Evolutionary conservation across 2,797 vertebrate species (phyloP).

Genomic region (Pseudomugil tenellus): DNA sequence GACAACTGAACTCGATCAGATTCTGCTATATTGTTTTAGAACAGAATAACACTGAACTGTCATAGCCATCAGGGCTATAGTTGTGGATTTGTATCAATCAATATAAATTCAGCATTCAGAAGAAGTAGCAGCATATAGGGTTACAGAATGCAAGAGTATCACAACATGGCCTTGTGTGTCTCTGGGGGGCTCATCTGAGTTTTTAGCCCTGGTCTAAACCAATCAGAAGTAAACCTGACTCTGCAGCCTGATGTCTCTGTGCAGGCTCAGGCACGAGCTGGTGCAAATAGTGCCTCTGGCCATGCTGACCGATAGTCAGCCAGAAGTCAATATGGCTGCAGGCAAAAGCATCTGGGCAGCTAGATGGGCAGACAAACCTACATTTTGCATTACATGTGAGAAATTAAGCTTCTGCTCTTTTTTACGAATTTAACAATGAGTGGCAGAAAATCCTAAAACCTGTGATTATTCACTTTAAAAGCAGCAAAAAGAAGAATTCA

Average conservation of each 20-base stretch:
- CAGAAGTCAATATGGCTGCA: conserved; percentile 74
- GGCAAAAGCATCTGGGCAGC: conserved; percentile 69
- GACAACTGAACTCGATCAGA: not conserved
- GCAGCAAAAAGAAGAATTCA: conserved; percentile 14
- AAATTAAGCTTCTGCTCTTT: conserved; percentile 45
- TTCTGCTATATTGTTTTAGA: conserved; percentile 3
- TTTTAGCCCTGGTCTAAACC: conserved; percentile 55
- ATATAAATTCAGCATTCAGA: conserved; percentile 67
- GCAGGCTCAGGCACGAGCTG: conserved; percentile 58
- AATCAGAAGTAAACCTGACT: conserved; percentile 57
- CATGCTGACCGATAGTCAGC: conserved; percentile 67
- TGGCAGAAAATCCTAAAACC: conserved; percentile 30
- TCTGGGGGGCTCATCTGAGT: conserved; percentile 35
- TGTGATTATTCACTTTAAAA: conserved; percentile 16
- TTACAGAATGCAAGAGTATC: conserved; percentile 36
- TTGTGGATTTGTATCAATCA: conserved; percentile 38
- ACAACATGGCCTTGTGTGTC: conserved; percentile 51
- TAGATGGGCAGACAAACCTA: conserved; percentile 19
- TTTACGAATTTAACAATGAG: conserved; percentile 46
- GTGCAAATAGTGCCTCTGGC: conserved; percentile 64
- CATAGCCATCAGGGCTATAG: conserved; percentile 24
- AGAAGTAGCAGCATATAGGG: conserved; percentile 36
- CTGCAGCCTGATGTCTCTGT: conserved; percentile 57
- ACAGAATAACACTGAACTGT: conserved; percentile 7
- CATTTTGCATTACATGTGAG: conserved; percentile 37